These are phyloP conservation scores for Hemibagrus wyckioides DNA, from an alignment of 2,113 vertebrate species.

Conservation along the genomic window DNA sequence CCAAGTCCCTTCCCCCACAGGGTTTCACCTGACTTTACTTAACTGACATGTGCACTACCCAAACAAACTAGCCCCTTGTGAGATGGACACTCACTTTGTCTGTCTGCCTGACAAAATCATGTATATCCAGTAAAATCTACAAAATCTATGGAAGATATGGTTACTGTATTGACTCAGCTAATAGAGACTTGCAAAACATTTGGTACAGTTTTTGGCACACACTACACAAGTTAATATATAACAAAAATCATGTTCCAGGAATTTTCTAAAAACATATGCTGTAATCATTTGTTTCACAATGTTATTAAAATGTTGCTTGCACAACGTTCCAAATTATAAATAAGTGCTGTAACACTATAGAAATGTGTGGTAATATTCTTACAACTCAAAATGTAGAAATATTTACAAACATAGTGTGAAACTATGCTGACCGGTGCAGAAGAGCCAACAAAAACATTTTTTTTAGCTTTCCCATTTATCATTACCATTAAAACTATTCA, in stretches of 20 bases:
- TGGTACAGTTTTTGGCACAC: background rate
- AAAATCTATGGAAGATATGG: background rate
- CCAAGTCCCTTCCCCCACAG: slow-evolving; percentile 50
- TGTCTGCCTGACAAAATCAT: slow-evolving; percentile 40
- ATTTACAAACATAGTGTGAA: background rate
- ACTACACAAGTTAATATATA: background rate
- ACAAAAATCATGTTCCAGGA: background rate
- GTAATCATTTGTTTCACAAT: background rate
- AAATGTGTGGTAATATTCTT: background rate
- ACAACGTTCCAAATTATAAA: background rate
- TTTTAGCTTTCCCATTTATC: background rate
- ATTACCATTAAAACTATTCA: background rate
- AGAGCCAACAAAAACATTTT: background rate
- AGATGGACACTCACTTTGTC: slow-evolving; percentile 46
- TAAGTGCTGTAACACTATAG: background rate
- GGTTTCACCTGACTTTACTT: slow-evolving; percentile 54
- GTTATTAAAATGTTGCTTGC: background rate
- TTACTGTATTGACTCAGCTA: background rate
- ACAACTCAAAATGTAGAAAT: background rate
- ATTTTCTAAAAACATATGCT: background rate
- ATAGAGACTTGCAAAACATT: background rate
- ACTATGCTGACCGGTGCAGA: background rate
- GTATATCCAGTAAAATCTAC: background rate
- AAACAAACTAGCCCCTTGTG: slow-evolving; percentile 63
- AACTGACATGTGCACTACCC: slow-evolving; percentile 40